Base-by-base conservation (phyloP, 35 echinoderm and acorn worm species). In the Apostichopus californicus region DNA sequence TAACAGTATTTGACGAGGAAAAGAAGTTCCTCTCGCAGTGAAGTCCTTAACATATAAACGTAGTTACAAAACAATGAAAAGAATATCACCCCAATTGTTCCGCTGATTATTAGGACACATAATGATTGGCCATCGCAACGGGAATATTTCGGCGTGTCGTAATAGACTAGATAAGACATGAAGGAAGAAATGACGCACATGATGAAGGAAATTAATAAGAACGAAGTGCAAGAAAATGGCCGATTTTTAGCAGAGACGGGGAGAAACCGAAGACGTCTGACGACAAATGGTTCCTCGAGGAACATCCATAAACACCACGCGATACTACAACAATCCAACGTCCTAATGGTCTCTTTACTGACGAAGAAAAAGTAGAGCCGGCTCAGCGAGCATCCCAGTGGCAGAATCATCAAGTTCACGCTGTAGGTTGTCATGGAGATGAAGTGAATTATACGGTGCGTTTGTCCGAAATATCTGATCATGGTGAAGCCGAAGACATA, bases 1-100 rank as follows among this genome's bases (percentile, higher is more conserved):
- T 89, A 89, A 55, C 86, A 89, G 61, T 89, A 89, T 55, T 89
- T 89, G 86, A 89, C 52, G 25, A 89, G 86, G 63, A 89, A 89
- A 7, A 89, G 24, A 9, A 89, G 86, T 55, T 89, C 86, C 86
- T 89, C 86, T 3, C 86, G 60, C 24, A 89, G n/a, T 4, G 86
- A 89, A 2, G n/a, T 89, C 26, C 86, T 89, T 2, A 89, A 57
- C 8, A 89, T 68, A 26, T 34, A 89, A 15, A 89, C 64, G 63
- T 89, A 89, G 52, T 89, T 89, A 55, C 86, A 89, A 24, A 89
- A 89, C 17, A 89, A 28, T 5, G 17, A 68, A n/a, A 89, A 89
- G 61, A 66, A 89, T 34, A 89, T 25, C 61, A 54, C 64, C 0
- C 86, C 86, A 6, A 89, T 53, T 6, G 46, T 8, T 2, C 12